Conservation (phyloP, 2,113 vertebrate genomes). For the Neolamprologus toae region DNA sequence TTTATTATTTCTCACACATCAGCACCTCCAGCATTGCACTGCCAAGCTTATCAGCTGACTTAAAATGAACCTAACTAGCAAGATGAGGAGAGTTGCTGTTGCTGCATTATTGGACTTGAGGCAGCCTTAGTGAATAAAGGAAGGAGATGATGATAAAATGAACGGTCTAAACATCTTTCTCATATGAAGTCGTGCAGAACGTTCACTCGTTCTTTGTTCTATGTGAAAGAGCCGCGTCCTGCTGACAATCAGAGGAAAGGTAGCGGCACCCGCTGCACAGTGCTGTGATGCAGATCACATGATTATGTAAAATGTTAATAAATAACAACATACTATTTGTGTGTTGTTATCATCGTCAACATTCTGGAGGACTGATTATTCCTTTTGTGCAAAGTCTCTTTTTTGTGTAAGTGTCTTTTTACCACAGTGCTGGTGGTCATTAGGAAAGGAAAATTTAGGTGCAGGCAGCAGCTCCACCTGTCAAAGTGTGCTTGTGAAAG, state of each 20-base stretch:
- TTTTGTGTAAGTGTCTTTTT: background rate
- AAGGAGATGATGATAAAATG: background rate
- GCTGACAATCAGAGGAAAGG: background rate
- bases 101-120: background rate
- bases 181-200: background rate
- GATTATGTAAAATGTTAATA: background rate
- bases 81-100: background rate
- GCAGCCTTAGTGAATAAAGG: background rate
- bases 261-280: fast-evolving
- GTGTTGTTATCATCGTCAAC: background rate
- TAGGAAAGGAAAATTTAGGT: background rate
- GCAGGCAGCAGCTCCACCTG: background rate
- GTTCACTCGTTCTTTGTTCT: background rate
- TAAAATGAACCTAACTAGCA: background rate
- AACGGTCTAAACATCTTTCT: fast-evolving
- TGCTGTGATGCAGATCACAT: background rate
- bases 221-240: background rate
- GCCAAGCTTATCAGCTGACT: background rate
- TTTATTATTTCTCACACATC: background rate
- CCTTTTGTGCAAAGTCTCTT: background rate
- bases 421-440: background rate
- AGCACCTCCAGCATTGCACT: background rate
- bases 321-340: background rate
- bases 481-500: background rate
- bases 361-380: background rate